Evolutionary conservation across 2,888 invertebrate species (phyloP).

Genomic region (Erebia aethiops): DNA sequence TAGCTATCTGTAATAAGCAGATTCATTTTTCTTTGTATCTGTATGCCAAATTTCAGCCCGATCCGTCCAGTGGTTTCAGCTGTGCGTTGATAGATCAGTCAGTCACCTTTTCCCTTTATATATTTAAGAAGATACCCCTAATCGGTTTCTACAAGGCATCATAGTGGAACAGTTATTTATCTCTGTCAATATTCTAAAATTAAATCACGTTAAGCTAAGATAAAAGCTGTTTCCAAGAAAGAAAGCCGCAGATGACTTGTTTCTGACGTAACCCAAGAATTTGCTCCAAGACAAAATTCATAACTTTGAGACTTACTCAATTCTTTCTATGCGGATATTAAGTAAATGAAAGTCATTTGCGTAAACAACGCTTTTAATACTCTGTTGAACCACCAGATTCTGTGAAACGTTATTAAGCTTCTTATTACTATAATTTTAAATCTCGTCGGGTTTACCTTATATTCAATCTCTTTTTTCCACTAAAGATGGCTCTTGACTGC

Average conservation of each 20-base stretch:
- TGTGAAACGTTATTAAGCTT: neutral
- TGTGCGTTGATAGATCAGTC: too few relatives aligned
- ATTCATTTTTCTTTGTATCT: too few relatives aligned
- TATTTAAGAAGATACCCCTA: too few relatives aligned
- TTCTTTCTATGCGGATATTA: slow-evolving; percentile 42
- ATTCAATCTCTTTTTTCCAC: too few relatives aligned
- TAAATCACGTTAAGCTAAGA: neutral
- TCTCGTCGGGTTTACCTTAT: too few relatives aligned
- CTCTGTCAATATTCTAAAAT: neutral
- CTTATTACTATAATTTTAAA: neutral
- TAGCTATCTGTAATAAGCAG: too few relatives aligned
- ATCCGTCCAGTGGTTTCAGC: too few relatives aligned
- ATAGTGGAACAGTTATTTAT: neutral
- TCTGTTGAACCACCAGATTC: neutral
- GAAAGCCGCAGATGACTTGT: slow-evolving; percentile 29
- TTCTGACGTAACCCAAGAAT: slow-evolving; percentile 41
- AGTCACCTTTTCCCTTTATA: too few relatives aligned
- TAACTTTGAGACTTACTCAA: slow-evolving; percentile 44
- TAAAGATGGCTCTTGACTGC: too few relatives aligned
- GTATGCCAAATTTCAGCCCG: too few relatives aligned
- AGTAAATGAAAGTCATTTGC: slow-evolving; percentile 42
- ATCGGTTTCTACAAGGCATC: too few relatives aligned
- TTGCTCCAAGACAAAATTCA: slow-evolving; percentile 40
- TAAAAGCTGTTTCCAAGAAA: slow-evolving; percentile 32
- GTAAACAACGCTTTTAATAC: slow-evolving; percentile 13